Evolutionary conservation across 2,797 vertebrate genomes (phyloP).

Genomic region (Syncerus caffer): DNA sequence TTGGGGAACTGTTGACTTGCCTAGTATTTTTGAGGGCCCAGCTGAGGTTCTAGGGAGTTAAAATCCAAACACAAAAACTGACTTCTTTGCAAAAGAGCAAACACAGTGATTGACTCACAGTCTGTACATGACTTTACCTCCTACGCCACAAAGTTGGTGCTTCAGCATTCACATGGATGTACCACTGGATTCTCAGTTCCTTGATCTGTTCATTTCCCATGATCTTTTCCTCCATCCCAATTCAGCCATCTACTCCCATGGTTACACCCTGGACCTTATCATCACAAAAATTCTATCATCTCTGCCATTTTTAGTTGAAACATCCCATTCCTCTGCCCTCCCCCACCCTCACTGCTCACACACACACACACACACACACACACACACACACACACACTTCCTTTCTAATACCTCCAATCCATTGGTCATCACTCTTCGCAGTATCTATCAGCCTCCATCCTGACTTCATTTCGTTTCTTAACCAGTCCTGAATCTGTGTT

Average conservation of each 20-base stretch:
- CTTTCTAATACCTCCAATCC: neutral
- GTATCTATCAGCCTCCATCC: neutral
- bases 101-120: neutral
- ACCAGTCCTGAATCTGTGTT: neutral
- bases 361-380: neutral
- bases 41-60: neutral
- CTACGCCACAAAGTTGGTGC: neutral
- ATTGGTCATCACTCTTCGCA: neutral
- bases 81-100: slow-evolving; percentile 17
- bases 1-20: neutral
- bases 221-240: neutral
- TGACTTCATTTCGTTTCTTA: neutral
- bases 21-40: neutral
- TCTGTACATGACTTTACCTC: neutral
- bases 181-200: neutral
- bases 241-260: neutral
- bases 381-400: neutral
- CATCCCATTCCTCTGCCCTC: neutral
- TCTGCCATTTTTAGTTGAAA: neutral
- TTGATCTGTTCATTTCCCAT: neutral
- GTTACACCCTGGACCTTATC: neutral
- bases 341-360: neutral
- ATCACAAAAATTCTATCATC: neutral
- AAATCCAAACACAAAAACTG: slow-evolving; percentile 8
- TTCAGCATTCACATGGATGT: neutral